These are phyloP conservation scores for Bruchidius siliquastri DNA, from an alignment of 2,888 invertebrate species.

Conservation along the genomic window DNA sequence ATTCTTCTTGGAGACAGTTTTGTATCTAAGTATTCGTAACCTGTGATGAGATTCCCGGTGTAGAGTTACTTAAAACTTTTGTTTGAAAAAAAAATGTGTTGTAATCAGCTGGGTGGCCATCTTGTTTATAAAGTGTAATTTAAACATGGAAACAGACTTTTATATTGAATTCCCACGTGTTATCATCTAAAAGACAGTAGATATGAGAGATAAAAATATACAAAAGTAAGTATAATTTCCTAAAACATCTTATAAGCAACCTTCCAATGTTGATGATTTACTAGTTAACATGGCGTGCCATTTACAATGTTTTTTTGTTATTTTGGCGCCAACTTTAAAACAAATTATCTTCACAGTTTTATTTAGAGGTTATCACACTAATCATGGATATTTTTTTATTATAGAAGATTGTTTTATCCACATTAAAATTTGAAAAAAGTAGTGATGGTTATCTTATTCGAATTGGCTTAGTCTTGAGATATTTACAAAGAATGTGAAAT, in stretches of 20 bases:
- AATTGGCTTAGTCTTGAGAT: too few species aligned
- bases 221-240: constrained; percentile 23
- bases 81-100: constrained; percentile 22
- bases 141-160: constrained; percentile 44
- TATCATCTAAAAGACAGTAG: not conserved
- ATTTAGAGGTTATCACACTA: not conserved
- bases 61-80: not conserved
- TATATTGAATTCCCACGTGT: constrained; percentile 19
- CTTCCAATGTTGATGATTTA: not conserved
- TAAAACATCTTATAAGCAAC: constrained; percentile 8
- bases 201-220: constrained; percentile 3
- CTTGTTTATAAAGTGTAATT: constrained; percentile 42
- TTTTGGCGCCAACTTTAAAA: constrained; percentile 40
- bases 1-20: not conserved
- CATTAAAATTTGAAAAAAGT: too few species aligned
- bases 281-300: constrained; percentile 11
- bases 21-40: not conserved
- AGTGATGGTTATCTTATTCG: too few species aligned
- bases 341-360: constrained; percentile 13
- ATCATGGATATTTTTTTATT: too few species aligned
- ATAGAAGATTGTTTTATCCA: too few species aligned
- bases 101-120: constrained; percentile 44
- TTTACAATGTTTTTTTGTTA: constrained; percentile 7
- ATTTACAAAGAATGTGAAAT: too few species aligned
- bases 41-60: not conserved